These are phyloP conservation scores for Chloropsis cyanopogon DNA, from an alignment of 2,113 vertebrate species.

Conservation along the genomic window DNA sequence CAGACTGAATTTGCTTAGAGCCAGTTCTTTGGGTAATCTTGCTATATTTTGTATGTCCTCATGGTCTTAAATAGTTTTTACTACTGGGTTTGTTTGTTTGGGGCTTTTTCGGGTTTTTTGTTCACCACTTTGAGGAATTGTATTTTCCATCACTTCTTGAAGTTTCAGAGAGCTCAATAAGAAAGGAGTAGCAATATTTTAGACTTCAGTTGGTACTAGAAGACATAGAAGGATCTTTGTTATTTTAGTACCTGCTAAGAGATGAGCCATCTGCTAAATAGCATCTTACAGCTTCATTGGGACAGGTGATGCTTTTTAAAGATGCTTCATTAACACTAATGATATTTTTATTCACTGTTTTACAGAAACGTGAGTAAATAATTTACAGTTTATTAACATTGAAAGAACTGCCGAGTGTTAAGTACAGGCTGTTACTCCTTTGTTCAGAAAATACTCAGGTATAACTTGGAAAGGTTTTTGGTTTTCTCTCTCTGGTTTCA, in stretches of 20 bases:
- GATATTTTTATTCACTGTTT: not conserved
- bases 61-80: not conserved
- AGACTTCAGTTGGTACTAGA: not conserved
- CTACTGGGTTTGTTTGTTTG: not conserved
- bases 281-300: not conserved
- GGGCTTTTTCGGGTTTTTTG: fast-evolving
- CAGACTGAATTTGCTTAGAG: not conserved
- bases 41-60: not conserved
- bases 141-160: not conserved
- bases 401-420: not conserved
- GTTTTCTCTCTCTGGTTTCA: not conserved
- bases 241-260: not conserved
- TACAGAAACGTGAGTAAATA: not conserved
- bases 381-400: not conserved
- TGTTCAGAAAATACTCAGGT: not conserved
- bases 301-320: not conserved
- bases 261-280: not conserved
- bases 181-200: not conserved
- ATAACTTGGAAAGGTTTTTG: not conserved
- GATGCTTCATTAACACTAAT: not conserved
- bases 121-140: not conserved
- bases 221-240: not conserved
- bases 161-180: not conserved
- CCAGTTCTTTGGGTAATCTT: not conserved
- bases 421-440: not conserved